Evolutionary conservation across 2,888 invertebrate species (phyloP), one percentile per base, ranked within the genome.

Genomic region (Toxonevra muliebris): DNA sequence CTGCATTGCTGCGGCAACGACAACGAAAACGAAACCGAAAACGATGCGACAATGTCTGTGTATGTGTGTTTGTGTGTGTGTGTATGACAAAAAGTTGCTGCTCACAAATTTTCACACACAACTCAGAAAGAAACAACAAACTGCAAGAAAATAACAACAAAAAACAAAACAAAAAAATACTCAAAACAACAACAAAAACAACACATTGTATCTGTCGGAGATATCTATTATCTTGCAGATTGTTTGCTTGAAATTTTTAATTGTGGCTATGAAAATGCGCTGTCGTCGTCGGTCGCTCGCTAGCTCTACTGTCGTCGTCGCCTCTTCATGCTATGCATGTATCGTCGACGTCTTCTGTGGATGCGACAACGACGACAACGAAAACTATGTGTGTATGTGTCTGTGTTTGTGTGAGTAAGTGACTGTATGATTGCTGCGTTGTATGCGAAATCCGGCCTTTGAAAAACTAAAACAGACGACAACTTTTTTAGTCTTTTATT

Each of bases 401-500:
- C 40, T 48, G 40, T 57, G 40, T 15, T 9, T 55, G 20, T 30
- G 12, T 19, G 40, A 50, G 40, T 8, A 40, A 12, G 41, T 15
- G 4, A 7, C 15, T n/a, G 30, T 43, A 12, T 50, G 40, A 64
- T 45, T 54, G 64, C 67, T 55, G 55, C 53, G 68, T 71, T 74
- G 72, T 69, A 68, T 69, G 70, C 64, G 71, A 71, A 71, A 71
- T 65, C 66, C 69, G 69, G 66, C 68, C 71, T 74, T 69, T 70
- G 68, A 65, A 69, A 65, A 57, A 68, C 62, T 63, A 59, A 66
- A 68, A 69, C 73, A 71, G 70, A 71, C 73, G 70, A 71, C 69
- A 69, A 62, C 68, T 73, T 75, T 71, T 68, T 74, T 69, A 76
- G 76, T 76, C 69, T 71, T 73, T 76, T 73, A 71, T 70, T 74